Percentiles rank a stretch among this genome's conserved stretches.
Conservation (phyloP, 2,888 invertebrate genomes). For the Drosophila yooni region DNA sequence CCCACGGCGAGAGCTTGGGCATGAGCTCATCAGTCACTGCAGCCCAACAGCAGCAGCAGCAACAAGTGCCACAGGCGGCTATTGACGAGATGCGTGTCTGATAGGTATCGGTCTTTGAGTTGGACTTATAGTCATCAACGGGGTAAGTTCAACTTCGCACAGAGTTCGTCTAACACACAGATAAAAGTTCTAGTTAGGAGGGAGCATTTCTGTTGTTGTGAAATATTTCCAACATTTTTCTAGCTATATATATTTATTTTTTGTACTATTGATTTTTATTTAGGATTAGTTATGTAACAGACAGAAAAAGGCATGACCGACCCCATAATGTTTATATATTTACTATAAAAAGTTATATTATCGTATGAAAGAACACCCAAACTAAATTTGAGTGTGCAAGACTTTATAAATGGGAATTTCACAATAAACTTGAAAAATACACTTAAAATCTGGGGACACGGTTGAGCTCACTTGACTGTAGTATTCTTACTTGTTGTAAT, state of each 20-base stretch:
- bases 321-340: background rate
- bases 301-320: background rate
- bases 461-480: too few relatives aligned
- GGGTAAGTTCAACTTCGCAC: slow-evolving; percentile 76
- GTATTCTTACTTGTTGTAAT: too few relatives aligned
- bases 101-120: slow-evolving; percentile 86
- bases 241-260: background rate
- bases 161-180: background rate
- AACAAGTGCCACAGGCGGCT: slow-evolving; percentile 91
- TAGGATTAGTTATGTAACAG: background rate
- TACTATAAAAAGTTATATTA: background rate
- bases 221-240: background rate
- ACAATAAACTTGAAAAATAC: background rate
- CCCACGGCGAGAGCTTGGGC: slow-evolving; percentile 72
- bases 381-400: background rate
- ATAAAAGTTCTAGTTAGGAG: background rate
- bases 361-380: background rate
- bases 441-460: background rate
- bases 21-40: slow-evolving; percentile 52
- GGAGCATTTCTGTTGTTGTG: background rate
- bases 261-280: background rate
- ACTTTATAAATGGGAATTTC: background rate
- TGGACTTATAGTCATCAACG: slow-evolving; percentile 85
- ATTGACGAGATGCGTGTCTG: slow-evolving; percentile 97
- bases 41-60: slow-evolving; percentile 85